Conservation (phyloP, 2,797 vertebrate species). For the Hozukius guyotensis region DNA sequence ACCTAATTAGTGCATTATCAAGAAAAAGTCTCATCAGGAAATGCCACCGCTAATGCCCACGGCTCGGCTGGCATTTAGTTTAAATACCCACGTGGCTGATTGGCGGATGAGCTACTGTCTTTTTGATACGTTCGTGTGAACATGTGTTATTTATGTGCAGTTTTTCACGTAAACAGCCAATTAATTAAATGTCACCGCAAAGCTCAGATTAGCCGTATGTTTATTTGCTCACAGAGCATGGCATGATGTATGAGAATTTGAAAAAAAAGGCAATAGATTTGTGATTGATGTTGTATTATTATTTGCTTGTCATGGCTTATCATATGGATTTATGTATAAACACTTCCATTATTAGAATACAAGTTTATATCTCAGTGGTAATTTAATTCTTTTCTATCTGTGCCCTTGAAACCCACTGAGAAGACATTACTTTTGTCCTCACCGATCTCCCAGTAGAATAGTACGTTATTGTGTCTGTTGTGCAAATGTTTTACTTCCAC, state of each 20-base stretch:
- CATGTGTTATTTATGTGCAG: slow-evolving; percentile 42
- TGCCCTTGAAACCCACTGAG: slow-evolving; percentile 26
- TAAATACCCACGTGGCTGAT: slow-evolving; percentile 28
- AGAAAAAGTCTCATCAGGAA: slow-evolving; percentile 32
- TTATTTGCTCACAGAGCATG: slow-evolving; percentile 10
- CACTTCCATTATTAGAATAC: not conserved
- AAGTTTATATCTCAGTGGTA: slow-evolving; percentile 8
- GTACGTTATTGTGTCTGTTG: slow-evolving; percentile 49
- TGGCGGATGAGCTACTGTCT: slow-evolving; percentile 36
- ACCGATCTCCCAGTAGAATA: slow-evolving; percentile 17
- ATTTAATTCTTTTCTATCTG: not conserved
- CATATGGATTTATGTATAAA: slow-evolving; percentile 31
- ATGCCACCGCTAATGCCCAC: slow-evolving; percentile 28
- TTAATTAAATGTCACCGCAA: slow-evolving; percentile 60
- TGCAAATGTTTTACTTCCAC: slow-evolving; percentile 70
- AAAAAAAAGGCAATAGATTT: slow-evolving; percentile 20
- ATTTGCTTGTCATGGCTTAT: slow-evolving; percentile 29
- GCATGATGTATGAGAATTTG: slow-evolving; percentile 6
- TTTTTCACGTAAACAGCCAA: slow-evolving; percentile 33
- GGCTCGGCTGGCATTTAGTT: slow-evolving; percentile 46
- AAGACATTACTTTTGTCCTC: slow-evolving; percentile 17
- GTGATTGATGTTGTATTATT: slow-evolving; percentile 33
- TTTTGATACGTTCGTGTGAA: slow-evolving; percentile 44
- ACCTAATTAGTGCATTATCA: slow-evolving; percentile 40
- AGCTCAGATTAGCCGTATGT: slow-evolving; percentile 38